Base-by-base conservation (phyloP, 2,797 vertebrate genomes). In the Alca torda region DNA sequence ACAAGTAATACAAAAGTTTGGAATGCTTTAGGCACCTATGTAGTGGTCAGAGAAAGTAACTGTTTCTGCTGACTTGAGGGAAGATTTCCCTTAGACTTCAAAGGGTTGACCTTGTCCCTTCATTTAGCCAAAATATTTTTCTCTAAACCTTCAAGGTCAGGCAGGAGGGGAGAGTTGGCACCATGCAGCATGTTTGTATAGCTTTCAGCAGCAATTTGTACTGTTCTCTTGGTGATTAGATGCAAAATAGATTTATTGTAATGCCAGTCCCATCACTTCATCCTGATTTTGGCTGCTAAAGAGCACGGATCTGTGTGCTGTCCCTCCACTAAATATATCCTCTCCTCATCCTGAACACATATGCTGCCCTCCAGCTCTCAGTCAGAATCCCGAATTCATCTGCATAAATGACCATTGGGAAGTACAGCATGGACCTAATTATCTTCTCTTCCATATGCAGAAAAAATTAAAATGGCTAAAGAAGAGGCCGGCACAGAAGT, bases 111-210 rank as follows among this genome's bases (percentile, higher is more conserved):
- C 26, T 67, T n/a, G 6, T 33, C 35, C 16, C 11, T 79, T 82
- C 20, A 16, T 60, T 46, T 80, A 59, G 11, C 23, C 21, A 37
- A 64, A 75, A 24, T 51, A 35, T 16, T 11, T 45, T 60, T 39
- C 57, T 64, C 12, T 50, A 45, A 26, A 23, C 35, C 16, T 43
- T 57, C 41, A 48, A 33, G 43, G 25, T 69, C 24, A 13, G 19
- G 11, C 10, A 84, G 25, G 3, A 20, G 11, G 7, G 41, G 37
- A 37, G 23, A 68, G 7, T 2, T 84, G 57, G 50, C 50, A 53
- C 4, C 13, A 15, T 2, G 2, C 4, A 51, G 19, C 1, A 1
- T 25, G 19, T 30, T 28, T 57, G 6, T 28, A 13, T 2, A 20
- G 11, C 18, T 68, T 88, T 61, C 24, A 76, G 45, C 37, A 86